These are phyloP conservation scores for Monopterus albus DNA, from an alignment of 2,113 vertebrate species.

Conservation along the genomic window DNA sequence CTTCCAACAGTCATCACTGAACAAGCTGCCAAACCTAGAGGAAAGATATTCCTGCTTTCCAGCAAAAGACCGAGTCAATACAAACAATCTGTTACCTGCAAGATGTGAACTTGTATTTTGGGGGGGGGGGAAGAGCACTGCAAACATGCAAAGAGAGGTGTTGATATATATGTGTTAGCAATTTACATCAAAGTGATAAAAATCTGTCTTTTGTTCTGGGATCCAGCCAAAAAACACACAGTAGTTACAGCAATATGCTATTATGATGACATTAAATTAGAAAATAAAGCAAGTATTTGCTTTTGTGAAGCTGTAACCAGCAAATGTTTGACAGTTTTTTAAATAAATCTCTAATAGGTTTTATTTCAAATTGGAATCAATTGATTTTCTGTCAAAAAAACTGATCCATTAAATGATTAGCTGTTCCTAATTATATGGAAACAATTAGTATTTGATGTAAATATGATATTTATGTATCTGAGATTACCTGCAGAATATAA, in stretches of 20 bases:
- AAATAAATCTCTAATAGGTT: background rate
- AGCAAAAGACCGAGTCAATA: constrained; percentile 27
- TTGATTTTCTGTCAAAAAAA: background rate
- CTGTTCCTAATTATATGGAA: background rate
- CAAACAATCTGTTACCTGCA: constrained; percentile 14
- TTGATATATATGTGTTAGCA: constrained; percentile 29
- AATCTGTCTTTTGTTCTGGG: no score
- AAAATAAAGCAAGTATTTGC: background rate
- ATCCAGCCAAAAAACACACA: background rate
- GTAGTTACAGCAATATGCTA: background rate
- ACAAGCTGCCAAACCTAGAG: constrained; percentile 41
- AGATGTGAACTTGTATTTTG: constrained; percentile 8
- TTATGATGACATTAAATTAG: background rate
- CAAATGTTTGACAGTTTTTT: background rate
- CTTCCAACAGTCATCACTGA: constrained; percentile 38
- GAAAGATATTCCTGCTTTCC: constrained; percentile 33
- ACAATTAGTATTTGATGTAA: background rate
- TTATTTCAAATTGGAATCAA: background rate
- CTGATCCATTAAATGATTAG: background rate
- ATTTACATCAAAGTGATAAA: constrained; percentile 8
- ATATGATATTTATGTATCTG: background rate
- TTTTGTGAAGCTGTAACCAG: background rate
- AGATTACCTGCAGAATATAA: background rate
- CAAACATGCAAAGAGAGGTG: constrained; percentile 9
- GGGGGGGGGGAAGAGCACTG: background rate